These are phyloP conservation scores for Gymnoscopelus braueri DNA, from an alignment of 2,797 vertebrate genomes.

Conservation along the genomic window DNA sequence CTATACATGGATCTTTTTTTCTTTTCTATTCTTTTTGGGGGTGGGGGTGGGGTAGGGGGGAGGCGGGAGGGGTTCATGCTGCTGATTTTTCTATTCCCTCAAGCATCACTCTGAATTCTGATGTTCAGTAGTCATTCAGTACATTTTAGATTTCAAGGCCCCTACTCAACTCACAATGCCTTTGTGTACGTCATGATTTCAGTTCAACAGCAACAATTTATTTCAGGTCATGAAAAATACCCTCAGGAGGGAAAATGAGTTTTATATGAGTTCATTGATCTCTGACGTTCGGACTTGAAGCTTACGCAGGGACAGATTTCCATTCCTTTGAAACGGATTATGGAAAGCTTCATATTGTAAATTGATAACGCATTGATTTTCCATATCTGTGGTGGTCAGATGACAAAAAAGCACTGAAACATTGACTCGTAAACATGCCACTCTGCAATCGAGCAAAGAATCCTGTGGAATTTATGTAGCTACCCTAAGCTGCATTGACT, in stretches of 20 bases:
- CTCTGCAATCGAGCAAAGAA: slow-evolving; percentile 23
- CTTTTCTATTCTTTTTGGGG: neutral
- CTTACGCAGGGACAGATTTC: slow-evolving; percentile 19
- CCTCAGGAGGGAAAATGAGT: slow-evolving; percentile 32
- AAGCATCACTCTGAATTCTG: slow-evolving; percentile 37
- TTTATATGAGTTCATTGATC: slow-evolving; percentile 48
- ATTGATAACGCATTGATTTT: slow-evolving; percentile 58
- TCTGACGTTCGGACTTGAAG: slow-evolving; percentile 37
- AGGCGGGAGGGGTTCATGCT: neutral
- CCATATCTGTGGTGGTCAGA: slow-evolving; percentile 38
- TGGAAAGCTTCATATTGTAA: slow-evolving; percentile 39
- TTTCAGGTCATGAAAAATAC: slow-evolving; percentile 41
- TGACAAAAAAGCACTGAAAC: slow-evolving; percentile 28
- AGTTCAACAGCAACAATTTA: slow-evolving; percentile 40
- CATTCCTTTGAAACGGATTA: slow-evolving; percentile 33
- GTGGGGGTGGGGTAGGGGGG: too few species aligned
- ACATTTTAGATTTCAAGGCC: slow-evolving; percentile 33
- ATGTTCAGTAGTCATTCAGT: slow-evolving; percentile 28
- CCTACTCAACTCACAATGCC: slow-evolving; percentile 3
- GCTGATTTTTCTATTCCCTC: slow-evolving; percentile 35
- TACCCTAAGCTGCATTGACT: slow-evolving; percentile 49
- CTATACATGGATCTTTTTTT: neutral
- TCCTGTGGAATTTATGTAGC: slow-evolving; percentile 40
- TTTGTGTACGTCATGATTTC: slow-evolving; percentile 19
- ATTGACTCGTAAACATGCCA: slow-evolving; percentile 43